These are phyloP conservation scores for Uloborus plumipes DNA, from an alignment of 2,888 invertebrate species.

Conservation along the genomic window DNA sequence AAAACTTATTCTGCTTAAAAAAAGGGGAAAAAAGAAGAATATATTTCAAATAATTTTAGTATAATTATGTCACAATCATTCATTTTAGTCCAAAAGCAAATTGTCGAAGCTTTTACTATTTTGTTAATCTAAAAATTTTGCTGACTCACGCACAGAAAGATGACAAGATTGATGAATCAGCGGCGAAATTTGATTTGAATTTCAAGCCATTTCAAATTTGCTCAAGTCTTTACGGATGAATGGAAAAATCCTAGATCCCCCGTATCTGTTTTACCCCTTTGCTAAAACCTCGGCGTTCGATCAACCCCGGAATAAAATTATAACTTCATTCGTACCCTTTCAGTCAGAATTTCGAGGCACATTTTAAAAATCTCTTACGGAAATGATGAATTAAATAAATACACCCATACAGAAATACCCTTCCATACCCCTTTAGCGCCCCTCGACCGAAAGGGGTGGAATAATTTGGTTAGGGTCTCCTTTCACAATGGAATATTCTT, in stretches of 20 bases:
- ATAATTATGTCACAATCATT: too few species aligned
- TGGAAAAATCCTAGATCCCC: conserved; percentile 23
- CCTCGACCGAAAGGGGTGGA: conserved; percentile 53
- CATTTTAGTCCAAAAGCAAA: too few species aligned
- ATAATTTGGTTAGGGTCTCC: conserved; percentile 54
- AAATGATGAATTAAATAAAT: conserved; percentile 61
- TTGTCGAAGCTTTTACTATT: too few species aligned
- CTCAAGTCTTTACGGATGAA: background rate
- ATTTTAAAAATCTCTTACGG: conserved; percentile 1
- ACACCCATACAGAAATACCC: conserved; percentile 21
- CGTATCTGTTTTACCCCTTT: too few species aligned
- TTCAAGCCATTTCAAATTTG: background rate
- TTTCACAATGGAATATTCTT: conserved; percentile 31
- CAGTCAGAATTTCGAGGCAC: conserved; percentile 13
- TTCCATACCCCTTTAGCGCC: conserved; percentile 59
- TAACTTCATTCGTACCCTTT: conserved; percentile 52
- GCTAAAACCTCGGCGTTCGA: too few species aligned
- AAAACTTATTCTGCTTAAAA: too few species aligned
- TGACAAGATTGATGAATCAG: too few species aligned
- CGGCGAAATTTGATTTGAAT: too few species aligned
- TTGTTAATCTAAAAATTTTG: too few species aligned
- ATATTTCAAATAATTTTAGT: too few species aligned
- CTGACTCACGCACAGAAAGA: too few species aligned
- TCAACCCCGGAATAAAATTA: conserved; percentile 41
- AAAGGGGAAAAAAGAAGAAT: too few species aligned